Evolutionary conservation across 2,797 vertebrate species (phyloP), one percentile per base, ranked within the genome.

Genomic region (Hippopotamyrus pictus): DNA sequence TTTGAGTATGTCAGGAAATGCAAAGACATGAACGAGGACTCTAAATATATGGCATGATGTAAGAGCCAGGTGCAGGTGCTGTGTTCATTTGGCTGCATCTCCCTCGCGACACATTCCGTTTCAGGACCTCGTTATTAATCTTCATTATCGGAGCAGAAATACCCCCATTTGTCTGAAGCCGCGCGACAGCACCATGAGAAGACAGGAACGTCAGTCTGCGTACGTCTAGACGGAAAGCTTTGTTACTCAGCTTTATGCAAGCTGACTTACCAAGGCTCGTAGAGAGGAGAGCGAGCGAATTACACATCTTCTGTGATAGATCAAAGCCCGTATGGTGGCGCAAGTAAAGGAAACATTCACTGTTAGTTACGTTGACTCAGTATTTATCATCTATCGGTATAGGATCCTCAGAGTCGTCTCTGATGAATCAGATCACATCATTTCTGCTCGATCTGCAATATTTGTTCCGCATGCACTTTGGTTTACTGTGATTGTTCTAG

Each of bases 91-190:
- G 48, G 29, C 53, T 44, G 85, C 33, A 2, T 87, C 12, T 59
- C 25, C 33, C 86, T 65, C 86, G 12, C 8, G 19, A 41, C 14
- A 87, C 51, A 14, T 88, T 41, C 7, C 92, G 41, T 51, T 84
- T 51, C 46, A 50, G 44, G 46, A 7, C 82, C 48, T 84, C 3
- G 0, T 22, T 84, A 48, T 84, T 92, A 90, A 91, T 92, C 89
- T 91, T 92, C 91, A 92, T 92, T 92, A 92, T 93, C 93, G 93
- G 84, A 53, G 17, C 88, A 88, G 89, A 90, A 91, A 88, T 84
- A 91, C 90, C 91, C 91, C 91, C 73, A 92, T 93, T 93, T 93
- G 91, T 92, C 92, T 93, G 89, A 91, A 92, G 85, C 90, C 89
- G 84, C 87, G 89, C 89, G 86, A 90, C 92, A 92, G 93, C 46